Evolutionary conservation across 1,140 invertebrate species (phyloP).

Genomic region (Brachionus angularis): DNA sequence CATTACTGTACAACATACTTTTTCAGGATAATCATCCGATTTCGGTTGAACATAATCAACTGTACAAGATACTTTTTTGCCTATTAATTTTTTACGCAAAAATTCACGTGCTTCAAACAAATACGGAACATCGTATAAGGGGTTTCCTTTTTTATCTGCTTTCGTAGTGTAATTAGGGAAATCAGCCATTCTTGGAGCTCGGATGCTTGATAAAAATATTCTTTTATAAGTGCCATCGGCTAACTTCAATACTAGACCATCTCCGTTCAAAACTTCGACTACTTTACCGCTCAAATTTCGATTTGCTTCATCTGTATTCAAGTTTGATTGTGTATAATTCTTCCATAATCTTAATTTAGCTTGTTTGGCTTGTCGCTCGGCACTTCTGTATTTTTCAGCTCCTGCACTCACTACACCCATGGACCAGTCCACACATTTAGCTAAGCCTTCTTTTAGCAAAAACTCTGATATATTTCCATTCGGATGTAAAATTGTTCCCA

Average conservation of each 20-base stretch:
- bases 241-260: slow-evolving; percentile 77
- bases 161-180: slow-evolving; percentile 46
- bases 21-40: slow-evolving; percentile 85
- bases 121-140: slow-evolving; percentile 92
- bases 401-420: slow-evolving; percentile 77
- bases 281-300: slow-evolving; percentile 49
- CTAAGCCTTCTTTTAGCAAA: slow-evolving; percentile 83
- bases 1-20: slow-evolving; percentile 83
- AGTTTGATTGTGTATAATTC: slow-evolving; percentile 63
- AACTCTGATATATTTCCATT: slow-evolving; percentile 89
- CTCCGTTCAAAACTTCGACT: slow-evolving; percentile 86
- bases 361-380: slow-evolving; percentile 82
- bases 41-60: slow-evolving; percentile 95
- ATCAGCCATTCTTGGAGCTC: slow-evolving; percentile 68
- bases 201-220: slow-evolving; percentile 88
- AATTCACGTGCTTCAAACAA: slow-evolving; percentile 98
- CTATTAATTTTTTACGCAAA: slow-evolving; percentile 87
- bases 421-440: slow-evolving; percentile 94
- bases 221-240: slow-evolving; percentile 77
- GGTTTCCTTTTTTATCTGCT: slow-evolving; percentile 59
- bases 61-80: slow-evolving; percentile 83
- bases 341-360: slow-evolving; percentile 81
- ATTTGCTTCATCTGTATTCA: slow-evolving; percentile 36
- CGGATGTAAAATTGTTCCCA: slow-evolving; percentile 55
- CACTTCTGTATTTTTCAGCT: slow-evolving; percentile 73